phyloP scores from a whole-genome alignment of 2,113 vertebrate species.

The Campylomormyrus numenius region DNA sequence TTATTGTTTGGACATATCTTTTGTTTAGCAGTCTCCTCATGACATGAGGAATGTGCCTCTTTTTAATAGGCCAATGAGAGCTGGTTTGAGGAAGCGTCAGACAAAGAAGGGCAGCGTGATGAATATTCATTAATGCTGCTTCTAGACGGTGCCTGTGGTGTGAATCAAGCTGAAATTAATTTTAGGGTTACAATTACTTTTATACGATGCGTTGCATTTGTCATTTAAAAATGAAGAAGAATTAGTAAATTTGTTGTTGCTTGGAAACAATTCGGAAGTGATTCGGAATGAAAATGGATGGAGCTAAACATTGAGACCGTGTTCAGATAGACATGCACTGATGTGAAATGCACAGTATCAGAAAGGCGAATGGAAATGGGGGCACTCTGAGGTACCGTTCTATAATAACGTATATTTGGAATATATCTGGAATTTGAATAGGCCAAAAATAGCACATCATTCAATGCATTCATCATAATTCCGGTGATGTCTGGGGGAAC shows the following conservation, averaged over 20 bases:
- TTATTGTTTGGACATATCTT: neutral
- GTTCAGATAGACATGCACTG: neutral
- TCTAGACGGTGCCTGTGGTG: neutral
- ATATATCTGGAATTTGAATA: conserved; percentile 7
- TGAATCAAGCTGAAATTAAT: neutral
- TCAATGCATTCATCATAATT: neutral
- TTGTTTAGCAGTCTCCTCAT: neutral
- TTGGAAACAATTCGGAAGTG: neutral
- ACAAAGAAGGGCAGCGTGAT: neutral
- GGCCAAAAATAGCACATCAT: neutral
- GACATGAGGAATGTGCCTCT: neutral
- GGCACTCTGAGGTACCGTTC: neutral
- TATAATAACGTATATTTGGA: neutral
- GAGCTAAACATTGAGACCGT: neutral
- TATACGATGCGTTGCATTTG: neutral
- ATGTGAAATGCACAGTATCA: neutral
- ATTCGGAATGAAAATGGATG: neutral
- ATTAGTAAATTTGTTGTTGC: neutral
- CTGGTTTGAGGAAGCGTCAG: neutral
- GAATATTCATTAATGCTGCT: neutral
- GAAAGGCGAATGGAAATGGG: neutral
- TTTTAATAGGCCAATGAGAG: neutral
- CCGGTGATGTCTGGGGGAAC: neutral
- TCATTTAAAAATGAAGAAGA: neutral
- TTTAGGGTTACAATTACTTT: neutral